A percentile compares a stretch with the other conserved stretches of the same genome.
Evolutionary conservation across 2,888 invertebrate genomes (phyloP).

Genomic region (Cerceris ruficornis): DNA sequence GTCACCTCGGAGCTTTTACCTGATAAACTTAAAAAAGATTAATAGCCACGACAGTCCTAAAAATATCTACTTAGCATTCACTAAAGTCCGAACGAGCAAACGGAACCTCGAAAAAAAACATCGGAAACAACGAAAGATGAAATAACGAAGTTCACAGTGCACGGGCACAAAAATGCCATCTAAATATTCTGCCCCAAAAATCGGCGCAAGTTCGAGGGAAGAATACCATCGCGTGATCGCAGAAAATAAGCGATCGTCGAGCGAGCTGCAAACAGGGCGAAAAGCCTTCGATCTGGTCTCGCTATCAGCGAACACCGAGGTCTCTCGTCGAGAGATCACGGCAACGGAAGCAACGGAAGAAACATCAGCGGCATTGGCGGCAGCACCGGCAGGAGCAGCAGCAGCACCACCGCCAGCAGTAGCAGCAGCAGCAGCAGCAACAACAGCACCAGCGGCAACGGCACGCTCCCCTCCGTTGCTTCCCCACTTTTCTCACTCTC

Average conservation of each 20-base stretch:
- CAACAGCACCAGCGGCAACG: slow-evolving; percentile 51
- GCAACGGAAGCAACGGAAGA: slow-evolving; percentile 66
- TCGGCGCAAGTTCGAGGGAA: background rate
- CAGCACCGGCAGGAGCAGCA: slow-evolving; percentile 32
- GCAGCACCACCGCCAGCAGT: background rate
- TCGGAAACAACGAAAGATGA: too few species aligned
- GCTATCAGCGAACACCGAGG: slow-evolving; percentile 44
- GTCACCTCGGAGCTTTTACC: too few species aligned
- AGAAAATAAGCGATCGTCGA: slow-evolving; percentile 1
- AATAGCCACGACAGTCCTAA: too few species aligned
- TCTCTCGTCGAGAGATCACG: slow-evolving; percentile 67
- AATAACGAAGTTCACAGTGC: background rate
- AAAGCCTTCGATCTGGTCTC: slow-evolving; percentile 47
- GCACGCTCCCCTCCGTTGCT: slow-evolving; percentile 37
- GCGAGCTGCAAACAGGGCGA: slow-evolving; percentile 27
- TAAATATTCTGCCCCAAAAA: background rate
- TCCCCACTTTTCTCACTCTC: slow-evolving; percentile 41
- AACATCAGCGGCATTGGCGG: slow-evolving; percentile 65
- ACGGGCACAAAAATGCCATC: background rate
- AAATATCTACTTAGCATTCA: too few species aligned
- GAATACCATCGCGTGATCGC: slow-evolving; percentile 10
- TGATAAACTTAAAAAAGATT: too few species aligned
- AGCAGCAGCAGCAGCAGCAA: background rate
- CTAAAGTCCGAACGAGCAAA: too few species aligned
- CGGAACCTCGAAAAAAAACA: too few species aligned